These are phyloP conservation scores for Xylota segnis DNA, from an alignment of 2,888 invertebrate genomes.

Conservation along the genomic window DNA sequence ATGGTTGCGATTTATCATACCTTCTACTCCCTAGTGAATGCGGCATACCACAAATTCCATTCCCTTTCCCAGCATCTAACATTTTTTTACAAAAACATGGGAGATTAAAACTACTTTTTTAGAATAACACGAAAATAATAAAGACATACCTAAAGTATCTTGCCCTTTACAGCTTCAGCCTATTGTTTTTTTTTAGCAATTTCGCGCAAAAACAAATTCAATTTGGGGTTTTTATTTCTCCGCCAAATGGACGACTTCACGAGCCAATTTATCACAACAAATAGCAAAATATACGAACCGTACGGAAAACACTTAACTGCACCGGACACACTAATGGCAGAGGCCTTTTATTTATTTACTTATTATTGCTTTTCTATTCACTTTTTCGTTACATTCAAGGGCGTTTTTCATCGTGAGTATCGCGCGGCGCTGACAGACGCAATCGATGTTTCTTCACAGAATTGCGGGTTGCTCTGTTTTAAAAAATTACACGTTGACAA, in stretches of 20 bases:
- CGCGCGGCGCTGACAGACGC: slow-evolving; percentile 1
- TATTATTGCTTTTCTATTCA: not conserved
- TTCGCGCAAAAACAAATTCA: not conserved
- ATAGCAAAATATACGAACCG: not conserved
- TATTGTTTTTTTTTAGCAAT: not conserved
- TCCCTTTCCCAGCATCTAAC: not conserved
- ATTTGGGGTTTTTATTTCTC: not conserved
- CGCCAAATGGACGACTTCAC: not conserved
- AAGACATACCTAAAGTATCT: not conserved
- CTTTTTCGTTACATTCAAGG: not conserved
- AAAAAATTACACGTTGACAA: slow-evolving; percentile 3
- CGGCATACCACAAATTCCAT: not conserved
- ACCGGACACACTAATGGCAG: not conserved
- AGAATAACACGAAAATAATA: not conserved
- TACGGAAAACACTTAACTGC: not conserved
- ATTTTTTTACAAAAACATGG: not conserved
- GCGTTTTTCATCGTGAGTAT: slow-evolving; percentile 19
- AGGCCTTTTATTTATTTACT: not conserved
- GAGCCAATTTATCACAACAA: not conserved
- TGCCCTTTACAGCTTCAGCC: not conserved
- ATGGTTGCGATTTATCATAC: not conserved
- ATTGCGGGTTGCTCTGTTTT: not conserved
- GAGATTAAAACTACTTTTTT: not conserved
- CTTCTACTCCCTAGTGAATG: not conserved
- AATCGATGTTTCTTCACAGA: slow-evolving; percentile 11